phyloP scores from a whole-genome alignment of 2,888 invertebrate species.

The Napeogenes inachia region DNA sequence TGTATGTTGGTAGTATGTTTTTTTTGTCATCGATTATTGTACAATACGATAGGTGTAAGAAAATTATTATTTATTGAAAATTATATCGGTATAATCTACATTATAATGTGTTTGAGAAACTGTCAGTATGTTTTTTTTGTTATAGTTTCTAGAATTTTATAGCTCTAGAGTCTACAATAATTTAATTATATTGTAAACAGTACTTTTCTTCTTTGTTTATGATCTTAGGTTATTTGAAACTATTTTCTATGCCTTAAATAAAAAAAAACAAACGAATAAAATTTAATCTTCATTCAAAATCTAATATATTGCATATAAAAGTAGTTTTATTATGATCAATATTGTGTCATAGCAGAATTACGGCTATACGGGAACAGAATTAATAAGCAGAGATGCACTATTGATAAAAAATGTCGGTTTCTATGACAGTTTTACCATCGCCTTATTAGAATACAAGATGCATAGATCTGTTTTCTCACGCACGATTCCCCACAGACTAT shows the following conservation, averaged over 20 bases:
- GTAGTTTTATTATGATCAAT: constrained; percentile 16
- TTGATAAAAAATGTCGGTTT: constrained; percentile 37
- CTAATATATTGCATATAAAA: neutral
- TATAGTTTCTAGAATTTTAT: too few relatives aligned
- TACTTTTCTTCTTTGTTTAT: too few relatives aligned
- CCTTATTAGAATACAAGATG: constrained; percentile 55
- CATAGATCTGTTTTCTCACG: constrained; percentile 45
- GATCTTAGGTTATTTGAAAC: too few relatives aligned
- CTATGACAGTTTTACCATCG: constrained; percentile 31
- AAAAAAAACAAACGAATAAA: neutral
- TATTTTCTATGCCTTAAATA: neutral
- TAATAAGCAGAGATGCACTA: constrained; percentile 31
- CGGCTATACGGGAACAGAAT: constrained; percentile 30
- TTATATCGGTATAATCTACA: too few relatives aligned
- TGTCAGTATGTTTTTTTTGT: too few relatives aligned
- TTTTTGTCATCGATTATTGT: too few relatives aligned
- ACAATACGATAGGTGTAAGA: too few relatives aligned
- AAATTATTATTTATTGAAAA: too few relatives aligned
- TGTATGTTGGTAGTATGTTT: too few relatives aligned
- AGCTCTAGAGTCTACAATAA: too few relatives aligned
- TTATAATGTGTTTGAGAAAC: too few relatives aligned
- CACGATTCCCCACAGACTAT: constrained; percentile 37
- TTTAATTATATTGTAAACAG: too few relatives aligned
- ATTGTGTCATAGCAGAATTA: constrained; percentile 25
- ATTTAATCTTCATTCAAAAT: neutral